Percentiles rank a stretch among this genome's conserved stretches.
These are phyloP conservation scores for Parnassius mnemosyne DNA, from an alignment of 2,888 invertebrate genomes.

Conservation along the genomic window DNA sequence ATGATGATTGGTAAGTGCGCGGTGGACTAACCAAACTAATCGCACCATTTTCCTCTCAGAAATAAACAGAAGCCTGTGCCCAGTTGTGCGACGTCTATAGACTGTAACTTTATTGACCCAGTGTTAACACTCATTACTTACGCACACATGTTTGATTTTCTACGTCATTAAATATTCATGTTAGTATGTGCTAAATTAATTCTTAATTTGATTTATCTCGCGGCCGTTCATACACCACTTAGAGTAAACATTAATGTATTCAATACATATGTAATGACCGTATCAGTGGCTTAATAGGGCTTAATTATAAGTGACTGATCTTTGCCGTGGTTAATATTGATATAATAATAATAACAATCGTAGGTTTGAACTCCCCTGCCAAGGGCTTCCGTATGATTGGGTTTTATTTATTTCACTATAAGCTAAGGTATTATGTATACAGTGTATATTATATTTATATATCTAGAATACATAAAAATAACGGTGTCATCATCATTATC, in stretches of 20 bases:
- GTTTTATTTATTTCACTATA: too few species aligned
- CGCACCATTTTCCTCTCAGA: not conserved
- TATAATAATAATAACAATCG: too few species aligned
- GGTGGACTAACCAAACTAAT: too few species aligned
- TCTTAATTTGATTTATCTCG: conserved; percentile 10
- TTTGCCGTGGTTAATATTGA: not conserved
- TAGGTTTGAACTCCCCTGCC: too few species aligned
- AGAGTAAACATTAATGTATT: conserved; percentile 15
- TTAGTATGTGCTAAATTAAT: conserved; percentile 14
- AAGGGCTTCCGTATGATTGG: too few species aligned
- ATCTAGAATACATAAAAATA: too few species aligned
- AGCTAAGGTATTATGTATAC: too few species aligned
- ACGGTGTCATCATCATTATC: too few species aligned
- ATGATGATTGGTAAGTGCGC: too few species aligned
- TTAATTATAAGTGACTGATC: conserved; percentile 8
- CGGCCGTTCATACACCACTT: conserved; percentile 18
- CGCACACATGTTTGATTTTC: not conserved
- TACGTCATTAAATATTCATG: conserved; percentile 6
- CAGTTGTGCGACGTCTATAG: too few species aligned
- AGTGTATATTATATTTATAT: too few species aligned
- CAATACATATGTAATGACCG: conserved; percentile 13
- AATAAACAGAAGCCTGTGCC: too few species aligned
- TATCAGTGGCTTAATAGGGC: conserved; percentile 12
- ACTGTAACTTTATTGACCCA: not conserved
- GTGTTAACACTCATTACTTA: conserved; percentile 14